A percentile compares a stretch with the other conserved stretches of the same genome.
phyloP scores from a whole-genome alignment of 2,113 vertebrate genomes.

The Marcusenius ussheri region DNA sequence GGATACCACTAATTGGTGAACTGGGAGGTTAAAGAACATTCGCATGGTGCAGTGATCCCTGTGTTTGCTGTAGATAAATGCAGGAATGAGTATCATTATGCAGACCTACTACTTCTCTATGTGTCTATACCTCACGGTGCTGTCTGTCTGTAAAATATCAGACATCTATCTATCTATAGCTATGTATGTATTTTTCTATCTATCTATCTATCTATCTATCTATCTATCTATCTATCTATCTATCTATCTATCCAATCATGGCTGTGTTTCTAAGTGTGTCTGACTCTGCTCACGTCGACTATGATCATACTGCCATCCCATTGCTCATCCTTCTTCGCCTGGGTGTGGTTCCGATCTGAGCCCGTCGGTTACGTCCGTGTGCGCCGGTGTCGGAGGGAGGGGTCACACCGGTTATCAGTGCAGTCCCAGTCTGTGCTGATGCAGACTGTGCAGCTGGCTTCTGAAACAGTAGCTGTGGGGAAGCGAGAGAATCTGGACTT shows the following conservation, averaged over 20 bases:
- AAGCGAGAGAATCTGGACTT: neutral
- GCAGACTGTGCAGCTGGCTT: neutral
- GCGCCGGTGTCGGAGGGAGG: neutral
- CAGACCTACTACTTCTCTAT: neutral
- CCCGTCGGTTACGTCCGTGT: neutral
- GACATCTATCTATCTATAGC: neutral
- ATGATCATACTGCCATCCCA: neutral
- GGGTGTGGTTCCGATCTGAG: neutral
- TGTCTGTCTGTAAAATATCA: neutral
- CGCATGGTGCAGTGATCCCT: neutral
- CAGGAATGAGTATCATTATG: neutral
- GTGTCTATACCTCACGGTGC: neutral
- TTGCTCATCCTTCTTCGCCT: neutral
- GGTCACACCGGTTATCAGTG: neutral
- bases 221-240: neutral
- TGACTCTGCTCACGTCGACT: neutral
- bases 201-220: neutral
- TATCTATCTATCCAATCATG: neutral
- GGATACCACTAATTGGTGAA: neutral
- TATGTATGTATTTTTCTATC: neutral
- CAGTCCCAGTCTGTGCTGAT: neutral
- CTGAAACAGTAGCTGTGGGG: slow-evolving; percentile 1
- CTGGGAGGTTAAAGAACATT: neutral
- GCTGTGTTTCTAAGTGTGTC: neutral
- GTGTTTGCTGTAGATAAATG: neutral